phyloP scores from a whole-genome alignment of 2,888 invertebrate genomes.

The Punctoribates punctum region DNA sequence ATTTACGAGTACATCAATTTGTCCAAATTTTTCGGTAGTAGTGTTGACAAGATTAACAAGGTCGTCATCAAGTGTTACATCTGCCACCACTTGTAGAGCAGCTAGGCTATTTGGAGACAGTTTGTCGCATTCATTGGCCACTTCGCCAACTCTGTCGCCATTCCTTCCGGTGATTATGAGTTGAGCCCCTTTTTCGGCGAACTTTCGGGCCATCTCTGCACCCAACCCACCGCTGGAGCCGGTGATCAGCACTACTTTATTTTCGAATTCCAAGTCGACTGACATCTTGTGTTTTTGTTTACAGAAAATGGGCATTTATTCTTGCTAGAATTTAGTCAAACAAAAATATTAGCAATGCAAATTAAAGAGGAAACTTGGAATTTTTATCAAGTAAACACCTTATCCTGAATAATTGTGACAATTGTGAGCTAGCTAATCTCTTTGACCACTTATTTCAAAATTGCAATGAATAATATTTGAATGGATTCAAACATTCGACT shows the following conservation, averaged over 20 bases:
- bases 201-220: constrained; percentile 23
- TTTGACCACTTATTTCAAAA: no score
- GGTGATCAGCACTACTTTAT: constrained; percentile 41
- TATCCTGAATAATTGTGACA: no score
- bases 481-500: no score
- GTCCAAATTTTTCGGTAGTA: neutral
- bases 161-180: constrained; percentile 33
- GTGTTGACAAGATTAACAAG: neutral
- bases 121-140: constrained; percentile 30
- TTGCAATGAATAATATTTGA: no score
- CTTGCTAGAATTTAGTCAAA: no score
- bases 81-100: constrained; percentile 23
- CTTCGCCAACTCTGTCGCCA: neutral
- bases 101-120: neutral
- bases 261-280: constrained; percentile 8
- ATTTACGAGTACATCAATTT: constrained; percentile 36
- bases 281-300: no score
- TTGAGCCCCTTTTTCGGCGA: constrained; percentile 31
- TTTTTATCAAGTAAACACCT: no score
- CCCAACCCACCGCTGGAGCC: constrained; percentile 39
- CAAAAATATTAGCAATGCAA: no score
- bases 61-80: constrained; percentile 25
- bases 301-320: no score
- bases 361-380: no score
- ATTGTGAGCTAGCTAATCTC: no score